A percentile compares a stretch with the other conserved stretches of the same genome.
Evolutionary conservation across 1,140 invertebrate genomes (phyloP).

Genomic region (Drosophila fuyamai): DNA sequence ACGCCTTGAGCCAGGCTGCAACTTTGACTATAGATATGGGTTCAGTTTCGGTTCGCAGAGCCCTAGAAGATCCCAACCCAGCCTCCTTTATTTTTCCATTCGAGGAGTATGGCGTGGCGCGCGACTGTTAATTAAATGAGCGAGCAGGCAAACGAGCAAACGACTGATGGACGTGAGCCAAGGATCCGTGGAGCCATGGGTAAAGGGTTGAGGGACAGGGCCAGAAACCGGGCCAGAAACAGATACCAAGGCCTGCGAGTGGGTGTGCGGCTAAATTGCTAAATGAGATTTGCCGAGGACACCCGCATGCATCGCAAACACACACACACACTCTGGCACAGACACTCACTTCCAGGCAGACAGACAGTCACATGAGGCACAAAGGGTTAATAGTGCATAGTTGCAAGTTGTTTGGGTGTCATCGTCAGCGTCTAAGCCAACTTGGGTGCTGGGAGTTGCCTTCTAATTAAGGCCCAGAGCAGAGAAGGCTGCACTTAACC

Average conservation of each 20-base stretch:
- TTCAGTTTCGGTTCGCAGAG: slow-evolving; percentile 8
- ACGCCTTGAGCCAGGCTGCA: slow-evolving; percentile 60
- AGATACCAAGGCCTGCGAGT: slow-evolving; percentile 52
- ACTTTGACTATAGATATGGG: slow-evolving; percentile 27
- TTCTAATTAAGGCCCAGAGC: slow-evolving; percentile 71
- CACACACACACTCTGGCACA: neutral
- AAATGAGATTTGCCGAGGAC: slow-evolving; percentile 78
- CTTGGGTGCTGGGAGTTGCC: slow-evolving; percentile 53
- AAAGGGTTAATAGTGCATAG: slow-evolving; percentile 81
- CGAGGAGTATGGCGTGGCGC: slow-evolving; percentile 66
- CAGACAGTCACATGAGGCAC: slow-evolving; percentile 57
- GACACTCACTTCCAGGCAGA: neutral
- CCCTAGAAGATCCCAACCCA: slow-evolving; percentile 1
- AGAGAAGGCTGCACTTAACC: slow-evolving; percentile 18
- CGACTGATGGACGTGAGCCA: slow-evolving; percentile 77
- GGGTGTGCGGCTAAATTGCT: slow-evolving; percentile 83
- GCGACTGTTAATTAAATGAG: slow-evolving; percentile 83
- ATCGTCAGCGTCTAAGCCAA: slow-evolving; percentile 68
- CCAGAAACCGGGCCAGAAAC: slow-evolving; percentile 6
- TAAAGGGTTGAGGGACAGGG: slow-evolving; percentile 17
- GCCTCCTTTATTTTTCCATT: slow-evolving; percentile 15
- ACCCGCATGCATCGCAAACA: slow-evolving; percentile 49
- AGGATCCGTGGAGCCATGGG: slow-evolving; percentile 37
- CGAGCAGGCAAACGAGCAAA: slow-evolving; percentile 82
- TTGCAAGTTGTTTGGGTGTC: slow-evolving; percentile 69